Conservation (phyloP, 2,888 invertebrate species). For the Oasisia sp. region DNA sequence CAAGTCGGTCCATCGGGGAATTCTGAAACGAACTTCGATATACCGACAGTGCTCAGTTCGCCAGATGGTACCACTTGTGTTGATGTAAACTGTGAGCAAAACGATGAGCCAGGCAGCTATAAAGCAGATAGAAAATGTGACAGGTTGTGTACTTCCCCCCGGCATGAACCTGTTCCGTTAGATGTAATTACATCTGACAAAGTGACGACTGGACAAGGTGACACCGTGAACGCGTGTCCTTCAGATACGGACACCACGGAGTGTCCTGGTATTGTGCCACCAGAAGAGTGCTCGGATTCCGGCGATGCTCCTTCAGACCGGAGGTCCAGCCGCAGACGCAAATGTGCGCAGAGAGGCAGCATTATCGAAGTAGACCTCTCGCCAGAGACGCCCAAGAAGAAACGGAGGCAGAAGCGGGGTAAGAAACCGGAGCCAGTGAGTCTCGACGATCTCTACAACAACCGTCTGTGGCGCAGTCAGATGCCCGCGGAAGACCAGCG, state of each 20-base stretch:
- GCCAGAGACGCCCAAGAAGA: background rate
- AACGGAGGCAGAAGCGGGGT: background rate
- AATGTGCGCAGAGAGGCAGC: background rate
- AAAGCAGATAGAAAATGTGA: background rate
- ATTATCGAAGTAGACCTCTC: background rate
- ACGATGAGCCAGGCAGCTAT: background rate
- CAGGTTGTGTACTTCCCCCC: background rate
- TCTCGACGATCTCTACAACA: conserved; percentile 38
- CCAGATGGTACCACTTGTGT: background rate
- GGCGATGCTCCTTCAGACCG: background rate
- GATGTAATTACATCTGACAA: background rate
- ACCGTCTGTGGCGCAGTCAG: conserved; percentile 39
- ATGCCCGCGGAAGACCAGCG: conserved; percentile 35
- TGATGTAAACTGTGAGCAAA: background rate
- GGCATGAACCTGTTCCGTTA: background rate
- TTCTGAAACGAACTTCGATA: background rate
- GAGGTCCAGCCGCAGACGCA: background rate
- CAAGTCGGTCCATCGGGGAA: background rate
- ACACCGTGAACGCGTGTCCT: background rate
- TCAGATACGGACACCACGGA: background rate
- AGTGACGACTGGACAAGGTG: background rate
- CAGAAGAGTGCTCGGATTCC: background rate
- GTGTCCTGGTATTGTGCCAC: background rate
- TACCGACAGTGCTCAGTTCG: background rate
- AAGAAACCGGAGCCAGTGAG: background rate